phyloP scores from a whole-genome alignment of 2,888 invertebrate species.

The Cantharis lateralis region DNA sequence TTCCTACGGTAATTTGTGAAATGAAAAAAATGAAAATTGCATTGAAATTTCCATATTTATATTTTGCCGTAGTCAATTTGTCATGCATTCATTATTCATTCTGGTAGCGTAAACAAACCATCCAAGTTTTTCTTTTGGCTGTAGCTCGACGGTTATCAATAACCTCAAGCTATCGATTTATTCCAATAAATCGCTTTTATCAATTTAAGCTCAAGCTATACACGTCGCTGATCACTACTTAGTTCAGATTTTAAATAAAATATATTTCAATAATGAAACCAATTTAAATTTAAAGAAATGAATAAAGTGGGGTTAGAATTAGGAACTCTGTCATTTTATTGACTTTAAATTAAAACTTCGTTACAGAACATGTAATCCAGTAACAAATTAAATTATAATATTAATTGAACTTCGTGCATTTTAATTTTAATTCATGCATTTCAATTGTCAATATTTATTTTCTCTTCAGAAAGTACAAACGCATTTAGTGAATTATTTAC shows the following conservation, averaged over 20 bases:
- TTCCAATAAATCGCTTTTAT: slow-evolving; percentile 45
- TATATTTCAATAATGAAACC: background rate
- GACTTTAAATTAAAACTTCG: background rate
- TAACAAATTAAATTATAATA: background rate
- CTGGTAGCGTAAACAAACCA: slow-evolving; percentile 47
- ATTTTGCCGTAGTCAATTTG: slow-evolving; percentile 45
- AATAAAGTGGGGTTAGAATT: background rate
- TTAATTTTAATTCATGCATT: background rate
- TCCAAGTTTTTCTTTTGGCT: slow-evolving; percentile 46
- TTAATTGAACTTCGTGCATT: background rate
- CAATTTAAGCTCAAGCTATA: slow-evolving; percentile 42
- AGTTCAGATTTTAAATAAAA: slow-evolving; percentile 5
- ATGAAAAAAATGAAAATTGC: slow-evolving; percentile 13
- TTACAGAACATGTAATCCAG: background rate
- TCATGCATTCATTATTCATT: slow-evolving; percentile 49
- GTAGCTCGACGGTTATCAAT: slow-evolving; percentile 48
- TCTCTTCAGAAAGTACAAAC: background rate
- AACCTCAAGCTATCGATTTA: slow-evolving; percentile 47
- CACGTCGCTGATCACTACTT: slow-evolving; percentile 29
- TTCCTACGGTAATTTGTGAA: background rate
- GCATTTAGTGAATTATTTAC: background rate
- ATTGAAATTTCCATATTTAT: slow-evolving; percentile 41
- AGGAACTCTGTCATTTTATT: background rate
- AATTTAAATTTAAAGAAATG: background rate
- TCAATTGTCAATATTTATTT: background rate